Evolutionary conservation across 2,113 vertebrate genomes (phyloP), one percentile per base, ranked within the genome.

Genomic region (Dipodomys spectabilis): DNA sequence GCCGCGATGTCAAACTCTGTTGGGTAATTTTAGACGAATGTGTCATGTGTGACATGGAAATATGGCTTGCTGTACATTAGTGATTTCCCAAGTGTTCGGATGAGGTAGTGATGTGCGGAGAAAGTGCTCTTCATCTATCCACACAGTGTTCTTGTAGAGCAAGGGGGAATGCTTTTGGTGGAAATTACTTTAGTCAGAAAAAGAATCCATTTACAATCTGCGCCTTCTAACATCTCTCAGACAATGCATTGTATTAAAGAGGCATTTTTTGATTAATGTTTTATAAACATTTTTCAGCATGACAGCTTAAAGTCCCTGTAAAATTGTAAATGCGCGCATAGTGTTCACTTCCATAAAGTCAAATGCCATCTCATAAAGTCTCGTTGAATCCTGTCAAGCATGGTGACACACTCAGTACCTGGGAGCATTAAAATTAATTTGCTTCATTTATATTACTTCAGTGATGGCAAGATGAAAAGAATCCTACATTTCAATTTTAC

Each of bases 191-290:
- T 97, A 98, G 99, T 99, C 99, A 98, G 98, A 98, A 98, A 98
- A 98, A 98, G 98, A 99, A 99, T 99, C 99, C 99, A 99, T 99
- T 99, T 99, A 99, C 99, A 99, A 98, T 99, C 98, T 99, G 99
- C 97, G 98, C 99, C 99, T 99, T 98, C 98, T 98, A 99, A 98
- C 98, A 98, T 99, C 99, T 98, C 98, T 98, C 98, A 99, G 99
- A 99, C 98, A 98, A 98, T 98, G 98, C 98, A 98, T 98, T 98
- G 98, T 98, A 99, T 99, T 99, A 99, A 98, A 98, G 98, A 99
- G 99, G 98, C 98, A 99, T 98, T 99, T 98, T 99, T 98, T 99
- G 99, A 99, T 99, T 98, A 99, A 99, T 99, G 99, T 99, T 99
- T 99, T 98, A 99, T 99, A 99, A 98, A 99, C 99, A 98, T 98